Conservation (phyloP, 2,888 invertebrate species). For the Hyppa rectilinea region DNA sequence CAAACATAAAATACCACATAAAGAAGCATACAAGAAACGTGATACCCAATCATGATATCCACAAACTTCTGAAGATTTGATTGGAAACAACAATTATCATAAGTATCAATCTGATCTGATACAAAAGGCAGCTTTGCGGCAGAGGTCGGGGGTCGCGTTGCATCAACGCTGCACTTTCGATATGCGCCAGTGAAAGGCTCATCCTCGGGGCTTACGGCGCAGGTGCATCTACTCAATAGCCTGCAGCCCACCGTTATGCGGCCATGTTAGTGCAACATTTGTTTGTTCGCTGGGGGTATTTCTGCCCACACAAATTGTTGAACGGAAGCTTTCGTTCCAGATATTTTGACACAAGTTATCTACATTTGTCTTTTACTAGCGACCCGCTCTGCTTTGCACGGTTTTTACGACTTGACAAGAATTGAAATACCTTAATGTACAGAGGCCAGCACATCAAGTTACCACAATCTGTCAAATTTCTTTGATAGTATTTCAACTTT, state of each 20-base stretch:
- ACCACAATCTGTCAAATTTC: no score
- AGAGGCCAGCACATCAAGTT: no score
- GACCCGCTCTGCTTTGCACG: background rate
- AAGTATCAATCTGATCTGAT: slow-evolving; percentile 68
- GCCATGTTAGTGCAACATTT: slow-evolving; percentile 69
- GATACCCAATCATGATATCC: slow-evolving; percentile 48
- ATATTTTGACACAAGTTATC: slow-evolving; percentile 8
- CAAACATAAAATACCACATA: slow-evolving; percentile 22
- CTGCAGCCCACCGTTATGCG: slow-evolving; percentile 68
- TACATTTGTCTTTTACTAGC: background rate
- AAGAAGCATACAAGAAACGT: slow-evolving; percentile 49
- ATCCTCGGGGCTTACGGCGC: slow-evolving; percentile 72
- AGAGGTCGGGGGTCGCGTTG: slow-evolving; percentile 84
- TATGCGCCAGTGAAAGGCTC: slow-evolving; percentile 87
- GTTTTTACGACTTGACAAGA: background rate
- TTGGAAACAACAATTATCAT: slow-evolving; percentile 64
- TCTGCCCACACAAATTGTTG: slow-evolving; percentile 59
- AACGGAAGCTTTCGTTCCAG: slow-evolving; percentile 58
- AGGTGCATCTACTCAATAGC: slow-evolving; percentile 76
- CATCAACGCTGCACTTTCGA: slow-evolving; percentile 89
- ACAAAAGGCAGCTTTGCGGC: slow-evolving; percentile 64
- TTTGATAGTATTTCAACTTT: no score
- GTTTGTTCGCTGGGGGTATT: slow-evolving; percentile 58
- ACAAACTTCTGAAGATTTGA: slow-evolving; percentile 62
- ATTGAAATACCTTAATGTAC: no score